Percentiles rank a stretch among this genome's conserved stretches.
Conservation (phyloP, 2,797 vertebrate genomes). For the Chaetophractus vellerosus region DNA sequence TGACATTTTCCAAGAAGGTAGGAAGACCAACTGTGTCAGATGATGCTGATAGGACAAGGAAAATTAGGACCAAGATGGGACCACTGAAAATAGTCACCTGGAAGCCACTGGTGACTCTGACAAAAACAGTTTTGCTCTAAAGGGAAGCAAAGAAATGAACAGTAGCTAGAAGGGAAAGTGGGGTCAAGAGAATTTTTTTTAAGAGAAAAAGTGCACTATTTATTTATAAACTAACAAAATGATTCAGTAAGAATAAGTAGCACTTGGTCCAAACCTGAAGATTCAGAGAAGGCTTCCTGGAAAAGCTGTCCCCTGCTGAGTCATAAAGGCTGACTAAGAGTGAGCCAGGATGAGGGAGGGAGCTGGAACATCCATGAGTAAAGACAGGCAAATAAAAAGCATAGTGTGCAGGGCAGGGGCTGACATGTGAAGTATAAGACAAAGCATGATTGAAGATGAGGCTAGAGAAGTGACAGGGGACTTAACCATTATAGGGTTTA, state of each 20-base stretch:
- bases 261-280: background rate
- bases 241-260: background rate
- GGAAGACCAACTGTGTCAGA: background rate
- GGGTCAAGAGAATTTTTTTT: background rate
- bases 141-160: constrained; percentile 62
- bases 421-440: background rate
- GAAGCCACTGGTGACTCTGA: background rate
- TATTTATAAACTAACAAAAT: constrained; percentile 37
- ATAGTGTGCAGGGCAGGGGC: background rate
- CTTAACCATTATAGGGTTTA: background rate
- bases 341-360: constrained; percentile 31
- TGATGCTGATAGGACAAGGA: background rate
- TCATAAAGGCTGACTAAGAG: constrained; percentile 42
- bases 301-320: background rate
- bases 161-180: background rate
- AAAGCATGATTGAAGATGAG: constrained; percentile 21
- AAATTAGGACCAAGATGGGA: constrained; percentile 12
- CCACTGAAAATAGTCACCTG: constrained; percentile 29
- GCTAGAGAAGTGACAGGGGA: background rate
- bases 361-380: background rate
- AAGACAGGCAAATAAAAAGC: constrained; percentile 34
- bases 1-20: background rate
- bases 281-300: constrained; percentile 41
- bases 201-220: constrained; percentile 4
- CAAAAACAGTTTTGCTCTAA: constrained; percentile 53